Evolutionary conservation across 1,140 invertebrate genomes (phyloP), one percentile per base, ranked within the genome.

Genomic region (Meloidogyne hapla): DNA sequence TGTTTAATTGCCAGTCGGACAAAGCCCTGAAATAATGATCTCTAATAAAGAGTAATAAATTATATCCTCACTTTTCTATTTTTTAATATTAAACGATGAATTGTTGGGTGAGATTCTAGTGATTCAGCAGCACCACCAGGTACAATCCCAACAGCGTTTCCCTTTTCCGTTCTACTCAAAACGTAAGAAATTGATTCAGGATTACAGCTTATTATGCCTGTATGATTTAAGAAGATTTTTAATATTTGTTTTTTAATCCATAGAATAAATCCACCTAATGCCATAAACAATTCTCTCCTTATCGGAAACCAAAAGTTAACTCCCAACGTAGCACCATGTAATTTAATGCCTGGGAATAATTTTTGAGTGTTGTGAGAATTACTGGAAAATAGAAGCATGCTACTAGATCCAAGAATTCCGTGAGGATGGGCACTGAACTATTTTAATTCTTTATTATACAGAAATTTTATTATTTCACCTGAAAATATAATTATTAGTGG

Each of bases 271-370:
- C 25, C 21, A 66, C 78, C 70, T 75, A 68, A 18, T 15, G 62
- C 62, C 62, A 90, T 86, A 40, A 90, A 83, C 75, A 89, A 89
- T 81, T 96, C 94, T 69, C 94, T 89, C 73, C 93, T 91, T 28
- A 96, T 89, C 0, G 94, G 94, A 74, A 92, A 90, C 21, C 89
- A 87, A 88, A 95, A 96, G 84, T 95, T 92, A 45, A 91, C 91
- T 71, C 91, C 89, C 0, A 96, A 88, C 0, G 93, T 93, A 0
- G 92, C 90, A 28, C 93, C 82, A 81, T 91, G 90, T 0, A 92
- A 89, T 0, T 88, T 90, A 78, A 96, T 89, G 15, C 92, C 91
- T 0, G 94, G 94, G 86, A 94, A 96, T 0, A 91, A 74, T 74
- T 92, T 88, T 18, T 89, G 88, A 87, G 93, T 93, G 21, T 90